Evolutionary conservation across 2,888 invertebrate genomes (phyloP), one percentile per base, ranked within the genome.

Genomic region (Timema podura): DNA sequence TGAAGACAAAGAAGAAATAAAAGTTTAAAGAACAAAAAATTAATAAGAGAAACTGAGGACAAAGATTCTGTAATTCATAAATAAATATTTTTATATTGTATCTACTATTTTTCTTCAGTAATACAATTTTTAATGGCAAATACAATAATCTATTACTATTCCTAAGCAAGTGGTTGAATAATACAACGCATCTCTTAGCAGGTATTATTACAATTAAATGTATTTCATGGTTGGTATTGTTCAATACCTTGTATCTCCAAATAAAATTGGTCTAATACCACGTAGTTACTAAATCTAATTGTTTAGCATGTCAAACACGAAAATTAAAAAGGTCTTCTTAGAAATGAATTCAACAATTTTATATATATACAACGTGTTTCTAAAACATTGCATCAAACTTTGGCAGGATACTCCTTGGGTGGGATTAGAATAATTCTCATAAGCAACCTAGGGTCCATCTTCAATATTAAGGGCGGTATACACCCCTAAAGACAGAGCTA

Each of bases 181-280:
- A 51, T 51, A 51, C 51, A 11, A 13, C 51, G n/a, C n/a, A 51
- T 51, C 51, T 51, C 51, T 1, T 51, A 51, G 3, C 1, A 51
- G 11, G n/a, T 51, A 13, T 51, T 51, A 51, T 51, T 51, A 51
- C 51, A 51, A 51, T 51, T 13, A 51, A 11, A 51, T 51, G 51
- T 51, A 51, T 51, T 3, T 51, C 51, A 51, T 51, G n/a, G 51
- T 13, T 51, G 51, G 51, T n/a, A 51, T 13, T 51, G 11, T 51
- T 51, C 51, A 51, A 51, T 51, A 51, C 51, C 51, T n/a, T 51
- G 51, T 51, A 51, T 51, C 51, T 51, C n/a, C 11, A 51, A 13
- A 51, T 51, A 51, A 51, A 51, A 51, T 51, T 13, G 11, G 51
- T 51, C 51, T 51, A 51, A 51, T 51, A 51, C 51, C 51, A 51